These are phyloP conservation scores for Drosophila ficusphila DNA, from an alignment of 1,140 invertebrate genomes.

Conservation along the genomic window DNA sequence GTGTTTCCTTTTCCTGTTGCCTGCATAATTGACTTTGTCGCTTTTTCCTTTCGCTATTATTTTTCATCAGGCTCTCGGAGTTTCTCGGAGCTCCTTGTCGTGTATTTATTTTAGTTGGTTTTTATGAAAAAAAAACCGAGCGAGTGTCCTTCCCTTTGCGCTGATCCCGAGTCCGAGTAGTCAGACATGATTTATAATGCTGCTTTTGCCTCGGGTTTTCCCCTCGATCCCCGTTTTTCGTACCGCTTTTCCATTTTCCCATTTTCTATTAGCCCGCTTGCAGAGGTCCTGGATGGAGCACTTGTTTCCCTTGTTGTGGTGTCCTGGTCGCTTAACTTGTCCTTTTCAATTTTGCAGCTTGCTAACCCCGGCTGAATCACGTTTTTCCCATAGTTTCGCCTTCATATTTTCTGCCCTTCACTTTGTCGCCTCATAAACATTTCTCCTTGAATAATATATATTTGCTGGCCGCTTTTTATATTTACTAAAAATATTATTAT, in stretches of 20 bases:
- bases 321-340: constrained; percentile 42
- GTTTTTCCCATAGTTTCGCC: constrained; percentile 5
- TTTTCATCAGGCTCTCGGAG: constrained; percentile 43
- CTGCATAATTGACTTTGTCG: constrained; percentile 82
- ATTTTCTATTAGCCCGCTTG: constrained; percentile 37
- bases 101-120: constrained; percentile 47
- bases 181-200: constrained; percentile 51
- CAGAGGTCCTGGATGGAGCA: constrained; percentile 8
- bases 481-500: constrained; percentile 32
- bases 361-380: neutral
- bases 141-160: constrained; percentile 21
- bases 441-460: constrained; percentile 18
- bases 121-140: constrained; percentile 31
- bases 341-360: constrained; percentile 40
- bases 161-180: constrained; percentile 35
- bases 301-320: constrained; percentile 13
- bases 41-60: constrained; percentile 65
- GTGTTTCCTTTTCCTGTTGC: constrained; percentile 35
- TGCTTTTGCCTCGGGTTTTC: constrained; percentile 6
- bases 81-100: neutral
- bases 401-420: constrained; percentile 5
- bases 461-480: constrained; percentile 20
- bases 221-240: neutral
- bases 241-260: constrained; percentile 41
- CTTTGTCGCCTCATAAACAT: constrained; percentile 31